phyloP scores from a whole-genome alignment of 2,113 vertebrate species.

The Pipa parva region DNA sequence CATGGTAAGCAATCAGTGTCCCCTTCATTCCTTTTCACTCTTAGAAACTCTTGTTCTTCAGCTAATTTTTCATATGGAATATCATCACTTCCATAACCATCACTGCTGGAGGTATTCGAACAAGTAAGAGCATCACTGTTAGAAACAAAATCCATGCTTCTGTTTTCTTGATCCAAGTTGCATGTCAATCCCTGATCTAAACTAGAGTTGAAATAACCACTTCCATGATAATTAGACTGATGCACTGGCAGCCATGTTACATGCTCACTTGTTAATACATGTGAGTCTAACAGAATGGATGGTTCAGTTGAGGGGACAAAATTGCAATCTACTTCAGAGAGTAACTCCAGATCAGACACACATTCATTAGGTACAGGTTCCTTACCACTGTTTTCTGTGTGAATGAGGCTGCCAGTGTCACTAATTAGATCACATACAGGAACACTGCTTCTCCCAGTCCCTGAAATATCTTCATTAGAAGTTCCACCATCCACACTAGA shows the following conservation, averaged over 20 bases:
- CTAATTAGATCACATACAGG: conserved; percentile 88
- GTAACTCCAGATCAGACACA: conserved; percentile 62
- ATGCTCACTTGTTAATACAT: conserved; percentile 38
- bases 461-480: conserved; percentile 61
- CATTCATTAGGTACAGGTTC: conserved; percentile 60
- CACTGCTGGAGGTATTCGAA: conserved; percentile 25
- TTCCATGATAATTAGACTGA: conserved; percentile 32
- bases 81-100: conserved; percentile 33
- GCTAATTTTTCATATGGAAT: conserved; percentile 14
- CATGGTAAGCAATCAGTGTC: background rate
- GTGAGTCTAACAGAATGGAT: conserved; percentile 12
- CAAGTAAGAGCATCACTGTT: conserved; percentile 5
- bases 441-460: conserved; percentile 67
- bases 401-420: conserved; percentile 73
- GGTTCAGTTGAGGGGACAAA: conserved; percentile 34
- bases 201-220: background rate
- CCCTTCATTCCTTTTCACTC: background rate
- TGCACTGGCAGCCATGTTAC: conserved; percentile 33
- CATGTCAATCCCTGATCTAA: background rate
- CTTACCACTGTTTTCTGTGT: conserved; percentile 59
- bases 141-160: background rate
- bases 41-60: background rate
- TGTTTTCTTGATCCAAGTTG: conserved; percentile 1
- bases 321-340: conserved; percentile 47
- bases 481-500: conserved; percentile 75